Base-by-base conservation (phyloP, 1,140 invertebrate genomes). In the Myzus persicae region DNA sequence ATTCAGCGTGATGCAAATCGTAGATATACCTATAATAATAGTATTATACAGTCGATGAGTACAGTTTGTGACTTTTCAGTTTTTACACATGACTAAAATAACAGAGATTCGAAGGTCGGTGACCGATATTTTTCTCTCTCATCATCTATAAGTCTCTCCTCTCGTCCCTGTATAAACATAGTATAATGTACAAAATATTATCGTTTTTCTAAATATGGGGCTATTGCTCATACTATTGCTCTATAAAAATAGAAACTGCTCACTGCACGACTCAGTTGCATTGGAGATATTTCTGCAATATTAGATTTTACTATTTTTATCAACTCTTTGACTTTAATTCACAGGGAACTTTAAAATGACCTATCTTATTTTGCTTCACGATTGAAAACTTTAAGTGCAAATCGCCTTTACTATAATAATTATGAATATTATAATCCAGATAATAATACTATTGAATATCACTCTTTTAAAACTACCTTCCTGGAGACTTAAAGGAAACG, bases 1-100 rank as follows among this genome's bases (percentile, higher is more conserved):
- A 89, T 89, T 89, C 22, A 24, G 87, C 87, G 46, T 38, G 46
- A 89, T 89, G 46, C 87, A 51, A 89, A 89, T 51, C n/a, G 87
- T 51, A 88, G 18, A 46, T 48, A 42, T 84, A 40, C 24, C 38
- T 84, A 42, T 26, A 84, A 22, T 38, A 82, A 38, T 38, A n/a
- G 22, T 48, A 46, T 44, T 48, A 51, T 51, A 51, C 46, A 38
- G 51, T 20, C 87, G 22, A 89, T 11, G 46, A 51, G 18, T 51
- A 26, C 46, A 8, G 36, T 89, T 51, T 38, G 46, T 51, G 87
- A 89, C 36, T 51, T 38, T 87, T 84, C 31, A 51, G 48, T 51
- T 51, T 82, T 44, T 11, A 46, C 31, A 46, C n/a, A 36, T 7
- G 14, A 48, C 20, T n/a, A 6, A 89, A 88, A 88, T 48, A 88